A percentile compares a stretch with the other conserved stretches of the same genome.
phyloP scores from a whole-genome alignment of 2,888 invertebrate genomes.

The Herminia tarsipennalis region DNA sequence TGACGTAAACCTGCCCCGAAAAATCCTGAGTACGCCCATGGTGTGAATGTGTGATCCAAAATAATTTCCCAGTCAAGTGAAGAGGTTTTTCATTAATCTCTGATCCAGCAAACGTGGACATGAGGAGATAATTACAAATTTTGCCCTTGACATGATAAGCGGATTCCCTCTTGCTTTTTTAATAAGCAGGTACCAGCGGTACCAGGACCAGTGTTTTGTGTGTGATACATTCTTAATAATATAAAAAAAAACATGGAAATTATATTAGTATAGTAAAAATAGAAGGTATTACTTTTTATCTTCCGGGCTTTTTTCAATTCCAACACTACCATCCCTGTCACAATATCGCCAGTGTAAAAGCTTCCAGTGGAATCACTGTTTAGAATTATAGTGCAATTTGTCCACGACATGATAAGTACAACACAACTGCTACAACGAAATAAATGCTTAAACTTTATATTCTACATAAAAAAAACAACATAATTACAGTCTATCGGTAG shows the following conservation, averaged over 20 bases:
- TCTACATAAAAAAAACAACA: slow-evolving; percentile 18
- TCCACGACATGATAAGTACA: slow-evolving; percentile 66
- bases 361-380: slow-evolving; percentile 67
- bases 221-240: no score
- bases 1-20: no score
- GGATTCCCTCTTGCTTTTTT: no score
- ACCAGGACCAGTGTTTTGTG: no score
- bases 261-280: neutral
- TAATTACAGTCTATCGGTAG: slow-evolving; percentile 14
- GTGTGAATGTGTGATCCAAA: no score
- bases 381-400: slow-evolving; percentile 60
- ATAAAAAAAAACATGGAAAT: neutral
- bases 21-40: no score
- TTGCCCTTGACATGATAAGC: no score
- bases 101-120: no score
- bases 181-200: no score
- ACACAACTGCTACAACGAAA: slow-evolving; percentile 15
- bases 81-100: no score
- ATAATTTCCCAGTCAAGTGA: no score
- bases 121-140: no score
- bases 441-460: slow-evolving; percentile 10
- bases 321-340: slow-evolving; percentile 70
- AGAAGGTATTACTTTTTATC: slow-evolving; percentile 59
- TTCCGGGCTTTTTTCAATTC: slow-evolving; percentile 63
- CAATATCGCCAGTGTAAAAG: slow-evolving; percentile 73